These are phyloP conservation scores for Phoenicopterus ruber DNA, from an alignment of 2,113 vertebrate species.

Conservation along the genomic window DNA sequence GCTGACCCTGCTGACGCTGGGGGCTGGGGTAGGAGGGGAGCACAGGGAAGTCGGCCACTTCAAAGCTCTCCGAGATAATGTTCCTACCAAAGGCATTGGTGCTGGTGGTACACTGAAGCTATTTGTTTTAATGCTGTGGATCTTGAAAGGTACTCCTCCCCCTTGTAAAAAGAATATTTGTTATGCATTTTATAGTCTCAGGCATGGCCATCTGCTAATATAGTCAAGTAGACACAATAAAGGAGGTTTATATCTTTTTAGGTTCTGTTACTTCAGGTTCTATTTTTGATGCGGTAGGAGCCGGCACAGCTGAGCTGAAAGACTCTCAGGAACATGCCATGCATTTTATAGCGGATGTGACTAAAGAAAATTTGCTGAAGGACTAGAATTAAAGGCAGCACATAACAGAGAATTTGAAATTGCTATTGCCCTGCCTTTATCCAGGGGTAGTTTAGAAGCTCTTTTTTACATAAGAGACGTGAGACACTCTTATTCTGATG, in stretches of 20 bases:
- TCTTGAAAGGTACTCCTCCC: background rate
- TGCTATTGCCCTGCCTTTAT: background rate
- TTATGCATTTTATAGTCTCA: background rate
- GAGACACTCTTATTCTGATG: background rate
- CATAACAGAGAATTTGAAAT: background rate
- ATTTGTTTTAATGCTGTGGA: background rate
- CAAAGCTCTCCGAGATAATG: accelerated
- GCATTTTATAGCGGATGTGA: background rate
- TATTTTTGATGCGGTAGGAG: constrained; percentile 29
- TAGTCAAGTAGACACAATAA: constrained; percentile 26
- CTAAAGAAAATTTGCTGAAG: background rate
- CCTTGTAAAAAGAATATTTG: background rate
- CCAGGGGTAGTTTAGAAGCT: background rate
- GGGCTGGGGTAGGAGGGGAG: background rate
- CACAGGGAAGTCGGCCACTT: background rate
- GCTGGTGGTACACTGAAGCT: background rate
- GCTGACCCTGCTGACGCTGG: accelerated
- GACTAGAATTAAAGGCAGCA: background rate
- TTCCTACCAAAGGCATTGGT: background rate
- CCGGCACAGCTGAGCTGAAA: constrained; percentile 15
- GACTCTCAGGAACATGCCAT: constrained; percentile 10
- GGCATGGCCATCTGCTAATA: constrained; percentile 51
- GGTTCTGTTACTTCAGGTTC: constrained; percentile 1
- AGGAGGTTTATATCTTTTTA: constrained; percentile 23
- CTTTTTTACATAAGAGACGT: accelerated